Evolutionary conservation across 2,888 invertebrate genomes (phyloP), one percentile per base, ranked within the genome.

Genomic region (Drosophila colorata): DNA sequence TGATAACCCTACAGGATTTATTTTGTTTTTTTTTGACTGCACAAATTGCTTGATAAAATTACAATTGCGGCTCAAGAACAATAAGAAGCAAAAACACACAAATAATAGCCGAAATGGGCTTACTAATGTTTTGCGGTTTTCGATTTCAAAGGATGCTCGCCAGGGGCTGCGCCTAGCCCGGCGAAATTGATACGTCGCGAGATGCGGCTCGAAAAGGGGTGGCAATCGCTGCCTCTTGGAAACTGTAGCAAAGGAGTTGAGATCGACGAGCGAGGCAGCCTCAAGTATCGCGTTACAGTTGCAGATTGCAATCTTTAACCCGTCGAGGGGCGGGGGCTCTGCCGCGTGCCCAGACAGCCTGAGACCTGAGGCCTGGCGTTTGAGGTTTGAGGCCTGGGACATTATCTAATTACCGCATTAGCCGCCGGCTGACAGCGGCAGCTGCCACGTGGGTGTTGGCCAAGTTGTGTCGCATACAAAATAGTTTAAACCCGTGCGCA

Each of bases 391-490:
- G 8, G 68, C 72, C 69, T 53, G 28, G 60, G 76, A 74, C 58
- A 87, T 81, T 74, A 85, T 87, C 80, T 88, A 89, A 86, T 86
- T 86, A 89, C 74, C 87, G 75, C 75, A 83, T 86, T 88, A 89
- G 77, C 60, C 48, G 67, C 72, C 56, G 57, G 43, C 28, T 46
- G 52, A 46, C 31, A 37, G 13, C 14, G 67, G 60, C 89, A 89
- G 69, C 86, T 85, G 69, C 53, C 69, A 53, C 66, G 72, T 88
- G 77, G 83, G 88, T 74, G 88, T 79, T 74, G 65, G 46, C 67
- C 46, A 60, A 43, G 47, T 41, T 33, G 31, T n/a, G 31, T 28
- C 9, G 25, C 48, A 87, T 69, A 63, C 69, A 57, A 86, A 71
- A 78, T 79, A 75, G 86, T 86, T 89, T 71, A 69, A 57, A 41